These are phyloP conservation scores for Oxytorus armatus DNA, from an alignment of 2,888 invertebrate species.

Conservation along the genomic window DNA sequence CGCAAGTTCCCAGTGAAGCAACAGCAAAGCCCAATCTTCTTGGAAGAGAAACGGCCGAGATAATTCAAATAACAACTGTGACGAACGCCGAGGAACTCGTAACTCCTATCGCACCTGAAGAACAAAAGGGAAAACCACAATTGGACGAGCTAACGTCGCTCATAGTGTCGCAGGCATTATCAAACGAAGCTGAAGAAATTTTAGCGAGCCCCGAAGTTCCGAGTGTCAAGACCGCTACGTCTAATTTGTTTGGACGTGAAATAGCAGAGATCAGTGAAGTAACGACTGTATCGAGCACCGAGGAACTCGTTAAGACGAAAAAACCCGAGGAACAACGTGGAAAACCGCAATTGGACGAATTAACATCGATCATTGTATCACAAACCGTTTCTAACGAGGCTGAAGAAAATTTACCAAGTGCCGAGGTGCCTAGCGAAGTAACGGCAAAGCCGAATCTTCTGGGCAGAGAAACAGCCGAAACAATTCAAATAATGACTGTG, in stretches of 20 bases:
- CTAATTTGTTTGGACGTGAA: constrained; percentile 80
- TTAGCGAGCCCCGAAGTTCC: constrained; percentile 74
- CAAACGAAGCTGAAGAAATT: constrained; percentile 71
- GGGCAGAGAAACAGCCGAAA: constrained; percentile 80
- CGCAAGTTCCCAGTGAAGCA: constrained; percentile 64
- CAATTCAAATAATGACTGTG: constrained; percentile 77
- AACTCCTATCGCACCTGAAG: constrained; percentile 68
- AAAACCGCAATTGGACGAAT: constrained; percentile 65
- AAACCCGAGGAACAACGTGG: constrained; percentile 67
- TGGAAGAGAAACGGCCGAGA: constrained; percentile 80
- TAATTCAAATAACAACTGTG: constrained; percentile 77
- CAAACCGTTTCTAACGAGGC: constrained; percentile 70
- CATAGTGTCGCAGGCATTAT: constrained; percentile 74
- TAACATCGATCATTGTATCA: constrained; percentile 69
- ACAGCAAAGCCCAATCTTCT: constrained; percentile 72
- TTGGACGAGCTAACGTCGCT: constrained; percentile 76
- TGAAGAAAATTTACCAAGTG: constrained; percentile 66
- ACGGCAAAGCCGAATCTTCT: constrained; percentile 72
- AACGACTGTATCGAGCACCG: constrained; percentile 71
- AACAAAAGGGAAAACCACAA: constrained; percentile 75
- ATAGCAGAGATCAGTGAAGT: constrained; percentile 77
- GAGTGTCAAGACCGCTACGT: constrained; percentile 79
- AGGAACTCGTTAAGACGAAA: constrained; percentile 74
- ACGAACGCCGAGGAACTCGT: constrained; percentile 70
- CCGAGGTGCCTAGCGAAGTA: constrained; percentile 65